These are phyloP conservation scores for Rousettus leschenaultii DNA, from an alignment of 2,113 vertebrate species.

Conservation along the genomic window DNA sequence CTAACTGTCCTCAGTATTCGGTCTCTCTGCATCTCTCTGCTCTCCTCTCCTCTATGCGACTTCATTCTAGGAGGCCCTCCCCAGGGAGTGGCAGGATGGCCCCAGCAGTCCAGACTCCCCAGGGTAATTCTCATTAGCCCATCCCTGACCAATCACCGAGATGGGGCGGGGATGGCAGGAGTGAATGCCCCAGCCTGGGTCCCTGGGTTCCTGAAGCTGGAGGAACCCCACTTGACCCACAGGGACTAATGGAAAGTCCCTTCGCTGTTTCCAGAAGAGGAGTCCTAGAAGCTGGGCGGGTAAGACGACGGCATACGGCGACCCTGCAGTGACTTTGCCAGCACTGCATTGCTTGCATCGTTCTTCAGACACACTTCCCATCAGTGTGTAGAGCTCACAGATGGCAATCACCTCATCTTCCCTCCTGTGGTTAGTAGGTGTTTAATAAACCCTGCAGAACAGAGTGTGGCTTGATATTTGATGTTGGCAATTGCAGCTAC, in stretches of 20 bases:
- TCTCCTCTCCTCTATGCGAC: background rate
- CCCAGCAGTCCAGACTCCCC: background rate
- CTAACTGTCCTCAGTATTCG: background rate
- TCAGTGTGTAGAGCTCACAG: accelerated
- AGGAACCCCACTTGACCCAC: background rate
- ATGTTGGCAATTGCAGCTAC: background rate
- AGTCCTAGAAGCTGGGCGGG: background rate
- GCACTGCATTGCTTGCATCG: accelerated
- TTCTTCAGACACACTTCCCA: background rate
- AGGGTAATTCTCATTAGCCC: background rate
- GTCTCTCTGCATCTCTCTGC: background rate
- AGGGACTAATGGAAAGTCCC: background rate
- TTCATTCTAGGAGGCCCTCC: background rate
- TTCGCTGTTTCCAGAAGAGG: background rate
- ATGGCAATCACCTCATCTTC: background rate
- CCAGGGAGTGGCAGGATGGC: background rate
- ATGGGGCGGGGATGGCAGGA: background rate
- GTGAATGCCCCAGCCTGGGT: too few species aligned
- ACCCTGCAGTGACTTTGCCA: background rate
- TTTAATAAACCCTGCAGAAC: background rate
- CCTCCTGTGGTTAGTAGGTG: background rate
- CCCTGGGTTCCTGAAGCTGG: too few species aligned
- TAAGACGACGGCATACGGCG: background rate
- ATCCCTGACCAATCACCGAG: background rate
- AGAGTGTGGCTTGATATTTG: background rate